These are phyloP conservation scores for Microcaecilia unicolor DNA, from an alignment of 2,797 vertebrate genomes.

Conservation along the genomic window DNA sequence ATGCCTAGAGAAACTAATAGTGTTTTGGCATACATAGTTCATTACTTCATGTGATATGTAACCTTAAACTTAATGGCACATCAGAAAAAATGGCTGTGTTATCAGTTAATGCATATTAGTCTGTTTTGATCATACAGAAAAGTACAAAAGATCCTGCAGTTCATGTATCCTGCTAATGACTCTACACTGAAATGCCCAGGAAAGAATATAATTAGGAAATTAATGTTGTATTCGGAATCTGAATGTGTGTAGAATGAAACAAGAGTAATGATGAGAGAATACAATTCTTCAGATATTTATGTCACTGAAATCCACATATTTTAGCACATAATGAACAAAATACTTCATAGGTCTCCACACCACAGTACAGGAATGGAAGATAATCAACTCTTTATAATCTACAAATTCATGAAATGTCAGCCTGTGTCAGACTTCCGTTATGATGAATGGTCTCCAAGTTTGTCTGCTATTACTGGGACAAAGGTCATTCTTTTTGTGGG, in stretches of 20 bases:
- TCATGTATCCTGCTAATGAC: background rate
- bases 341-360: background rate
- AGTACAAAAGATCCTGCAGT: background rate
- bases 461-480: no score
- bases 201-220: no score
- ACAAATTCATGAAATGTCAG: constrained; percentile 15
- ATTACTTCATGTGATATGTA: constrained; percentile 12
- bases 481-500: no score
- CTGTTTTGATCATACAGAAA: no score
- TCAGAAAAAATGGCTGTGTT: background rate
- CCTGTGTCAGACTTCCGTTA: background rate
- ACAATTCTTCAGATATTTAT: background rate
- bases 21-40: background rate
- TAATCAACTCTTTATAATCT: constrained; percentile 18
- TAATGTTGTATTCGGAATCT: background rate
- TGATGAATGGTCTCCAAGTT: no score
- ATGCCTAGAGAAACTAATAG: constrained; percentile 8
- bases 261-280: background rate
- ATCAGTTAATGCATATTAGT: background rate
- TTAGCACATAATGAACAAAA: constrained; percentile 8
- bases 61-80: background rate
- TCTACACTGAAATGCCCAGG: background rate
- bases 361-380: constrained; percentile 9
- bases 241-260: background rate
- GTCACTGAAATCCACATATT: constrained; percentile 19